phyloP scores from a whole-genome alignment of 1,140 invertebrate genomes.

The Macrosteles quadrilineatus region DNA sequence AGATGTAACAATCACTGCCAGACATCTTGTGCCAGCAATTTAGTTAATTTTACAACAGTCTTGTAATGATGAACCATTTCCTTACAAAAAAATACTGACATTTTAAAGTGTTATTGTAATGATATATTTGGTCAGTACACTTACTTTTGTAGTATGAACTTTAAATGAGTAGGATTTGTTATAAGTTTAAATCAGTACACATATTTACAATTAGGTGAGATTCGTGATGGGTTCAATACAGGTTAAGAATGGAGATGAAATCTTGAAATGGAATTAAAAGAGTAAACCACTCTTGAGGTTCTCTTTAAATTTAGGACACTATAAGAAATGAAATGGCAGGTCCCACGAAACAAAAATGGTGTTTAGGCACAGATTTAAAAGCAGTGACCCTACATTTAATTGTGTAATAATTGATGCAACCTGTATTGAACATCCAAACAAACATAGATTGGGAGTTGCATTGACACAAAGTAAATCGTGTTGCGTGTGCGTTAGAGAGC shows the following conservation, averaged over 20 bases:
- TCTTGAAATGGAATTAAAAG: neutral
- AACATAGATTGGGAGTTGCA: neutral
- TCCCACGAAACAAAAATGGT: neutral
- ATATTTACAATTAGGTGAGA: neutral
- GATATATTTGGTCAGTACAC: conserved; percentile 23
- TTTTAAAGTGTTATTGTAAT: conserved; percentile 9
- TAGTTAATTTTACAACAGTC: conserved; percentile 16
- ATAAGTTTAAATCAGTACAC: neutral
- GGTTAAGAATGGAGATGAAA: neutral
- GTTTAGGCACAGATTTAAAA: neutral
- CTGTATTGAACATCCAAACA: conserved; percentile 5
- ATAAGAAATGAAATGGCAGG: too few relatives aligned
- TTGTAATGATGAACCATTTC: conserved; percentile 15
- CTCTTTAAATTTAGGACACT: too few relatives aligned
- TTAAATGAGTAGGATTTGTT: neutral
- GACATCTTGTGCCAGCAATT: conserved; percentile 21
- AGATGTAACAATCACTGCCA: conserved; percentile 3
- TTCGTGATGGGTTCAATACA: neutral
- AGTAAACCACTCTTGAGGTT: too few relatives aligned
- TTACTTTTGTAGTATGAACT: conserved; percentile 8
- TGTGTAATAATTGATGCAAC: neutral
- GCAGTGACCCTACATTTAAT: neutral
- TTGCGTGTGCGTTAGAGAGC: neutral
- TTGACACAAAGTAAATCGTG: neutral
- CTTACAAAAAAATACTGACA: conserved; percentile 17